These are phyloP conservation scores for Deroplatys truncata DNA, from an alignment of 2,888 invertebrate genomes.

Conservation along the genomic window DNA sequence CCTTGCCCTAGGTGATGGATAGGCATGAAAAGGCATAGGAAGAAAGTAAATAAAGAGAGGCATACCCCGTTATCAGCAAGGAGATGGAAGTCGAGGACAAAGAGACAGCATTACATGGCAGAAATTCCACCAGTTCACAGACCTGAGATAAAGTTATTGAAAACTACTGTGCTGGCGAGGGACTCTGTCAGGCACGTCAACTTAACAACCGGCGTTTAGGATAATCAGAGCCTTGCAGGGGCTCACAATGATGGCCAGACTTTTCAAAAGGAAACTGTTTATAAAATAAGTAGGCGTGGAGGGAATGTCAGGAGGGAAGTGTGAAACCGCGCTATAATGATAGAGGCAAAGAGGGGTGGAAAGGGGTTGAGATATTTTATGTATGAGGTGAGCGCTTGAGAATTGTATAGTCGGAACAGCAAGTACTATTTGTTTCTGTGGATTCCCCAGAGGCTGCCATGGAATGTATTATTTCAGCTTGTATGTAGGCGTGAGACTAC, in stretches of 20 bases:
- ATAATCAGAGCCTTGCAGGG: background rate
- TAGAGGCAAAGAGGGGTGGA: background rate
- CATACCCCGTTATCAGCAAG: constrained; percentile 1
- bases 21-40: too few relatives aligned
- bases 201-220: background rate
- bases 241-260: background rate
- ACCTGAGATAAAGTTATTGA: background rate
- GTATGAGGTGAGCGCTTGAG: background rate
- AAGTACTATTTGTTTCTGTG: background rate
- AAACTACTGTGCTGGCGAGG: background rate
- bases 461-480: background rate
- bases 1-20: too few relatives aligned
- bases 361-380: background rate
- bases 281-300: background rate
- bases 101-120: constrained; percentile 21
- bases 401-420: too few relatives aligned
- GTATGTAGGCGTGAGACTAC: background rate
- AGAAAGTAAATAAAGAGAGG: background rate
- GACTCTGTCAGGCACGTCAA: background rate
- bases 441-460: background rate
- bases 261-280: constrained; percentile 4
- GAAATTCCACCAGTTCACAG: constrained; percentile 4
- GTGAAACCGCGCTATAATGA: background rate
- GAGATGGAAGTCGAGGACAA: constrained; percentile 5
- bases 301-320: background rate